Base-by-base conservation (phyloP, 2,797 vertebrate genomes). In the Heterohyrax brucei region DNA sequence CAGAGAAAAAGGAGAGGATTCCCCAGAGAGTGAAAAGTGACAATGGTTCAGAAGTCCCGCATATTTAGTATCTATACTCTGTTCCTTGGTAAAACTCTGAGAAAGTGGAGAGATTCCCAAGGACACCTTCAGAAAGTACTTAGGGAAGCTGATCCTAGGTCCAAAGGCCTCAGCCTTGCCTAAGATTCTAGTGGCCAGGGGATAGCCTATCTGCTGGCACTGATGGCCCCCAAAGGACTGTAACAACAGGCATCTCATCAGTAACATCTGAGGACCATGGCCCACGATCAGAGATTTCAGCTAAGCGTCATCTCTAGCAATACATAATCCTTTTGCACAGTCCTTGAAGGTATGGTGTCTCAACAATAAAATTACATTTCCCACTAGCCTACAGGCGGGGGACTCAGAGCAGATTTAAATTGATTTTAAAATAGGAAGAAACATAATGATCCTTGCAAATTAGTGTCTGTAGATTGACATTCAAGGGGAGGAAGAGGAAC, bases 351-450 rank as follows among this genome's bases (percentile, higher is more conserved):
- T 46, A 18, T 2, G 7, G 18, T 94, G n/a, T 87, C 46, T 56
- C 66, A 56, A 0, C 50, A 75, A 86, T 50, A 56, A 94, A 81
- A 81, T 87, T 89, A 9, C 2, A 1, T 70, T 93, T 85, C 30
- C 50, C 8, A 7, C 66, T 18, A 83, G 12, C 18, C 73, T 81
- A 77, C 28, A 81, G 50, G 30, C 84, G 53, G 19, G 18, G 56
- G 22, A 66, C 22, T 68, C 64, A 72, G 26, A 26, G 3, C 10
- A 93, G 10, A 66, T 87, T 64, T 90, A 80, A 91, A 72, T 14
- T 66, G 46, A 70, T 77, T 86, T 91, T 85, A 91, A 87, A 21
- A 72, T 39, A 84, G 5, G 21, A 91, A 72, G 79, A 94, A 50
- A 82, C 30, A n/a, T 64, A 83, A 53, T 14, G 30, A 62, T 50